These are phyloP conservation scores for Penaeus indicus DNA, from an alignment of 1,140 invertebrate species.

Conservation along the genomic window DNA sequence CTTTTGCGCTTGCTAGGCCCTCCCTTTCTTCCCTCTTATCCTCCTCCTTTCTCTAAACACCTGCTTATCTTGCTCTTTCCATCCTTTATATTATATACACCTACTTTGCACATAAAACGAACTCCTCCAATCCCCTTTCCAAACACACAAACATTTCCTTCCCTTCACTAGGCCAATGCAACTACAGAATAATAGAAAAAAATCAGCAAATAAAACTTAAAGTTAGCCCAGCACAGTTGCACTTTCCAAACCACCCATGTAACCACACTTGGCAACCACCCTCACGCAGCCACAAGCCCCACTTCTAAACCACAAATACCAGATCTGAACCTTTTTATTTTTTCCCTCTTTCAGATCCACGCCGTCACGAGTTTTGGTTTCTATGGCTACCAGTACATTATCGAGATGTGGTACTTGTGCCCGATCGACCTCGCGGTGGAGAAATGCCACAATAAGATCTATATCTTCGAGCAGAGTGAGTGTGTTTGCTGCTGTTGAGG, in stretches of 20 bases:
- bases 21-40: neutral
- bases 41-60: neutral
- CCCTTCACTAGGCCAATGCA: too few species aligned
- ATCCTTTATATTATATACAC: neutral
- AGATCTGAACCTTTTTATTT: neutral
- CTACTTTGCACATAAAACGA: neutral
- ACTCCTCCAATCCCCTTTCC: too few species aligned
- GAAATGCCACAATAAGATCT: slow-evolving; percentile 54
- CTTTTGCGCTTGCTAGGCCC: neutral
- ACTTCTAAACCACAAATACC: neutral
- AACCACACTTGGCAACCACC: too few species aligned
- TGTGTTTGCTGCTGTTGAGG: neutral
- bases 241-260: too few species aligned
- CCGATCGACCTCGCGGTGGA: slow-evolving; percentile 24
- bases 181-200: too few species aligned
- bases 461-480: slow-evolving; percentile 58
- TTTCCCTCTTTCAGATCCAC: slow-evolving; percentile 31
- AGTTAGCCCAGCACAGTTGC: too few species aligned
- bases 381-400: slow-evolving; percentile 49
- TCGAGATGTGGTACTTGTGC: slow-evolving; percentile 49
- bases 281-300: too few species aligned
- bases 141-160: too few species aligned
- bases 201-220: too few species aligned
- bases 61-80: neutral
- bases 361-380: slow-evolving; percentile 29